A percentile compares a stretch with the other conserved stretches of the same genome.
Conservation (phyloP, 1,140 invertebrate species). For the Zaprionus gabonicus region DNA sequence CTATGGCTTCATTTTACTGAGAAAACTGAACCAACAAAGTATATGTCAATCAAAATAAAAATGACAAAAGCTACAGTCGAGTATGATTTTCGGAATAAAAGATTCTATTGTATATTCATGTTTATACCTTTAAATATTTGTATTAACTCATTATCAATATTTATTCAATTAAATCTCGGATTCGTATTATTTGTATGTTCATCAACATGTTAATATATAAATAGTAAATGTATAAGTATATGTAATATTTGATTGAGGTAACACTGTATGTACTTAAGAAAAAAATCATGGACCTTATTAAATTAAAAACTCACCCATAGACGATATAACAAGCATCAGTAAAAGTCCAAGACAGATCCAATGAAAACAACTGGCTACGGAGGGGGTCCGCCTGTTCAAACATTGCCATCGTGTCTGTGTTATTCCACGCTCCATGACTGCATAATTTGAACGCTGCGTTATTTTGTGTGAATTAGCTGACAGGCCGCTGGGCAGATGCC, state of each 20-base stretch:
- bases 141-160: too few species aligned
- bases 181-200: too few species aligned
- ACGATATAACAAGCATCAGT: constrained; percentile 37
- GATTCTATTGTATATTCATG: too few species aligned
- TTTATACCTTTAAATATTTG: too few species aligned
- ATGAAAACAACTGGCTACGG: constrained; percentile 9
- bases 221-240: too few species aligned
- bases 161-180: too few species aligned
- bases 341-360: constrained; percentile 36
- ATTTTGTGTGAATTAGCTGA: constrained; percentile 54
- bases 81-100: background rate
- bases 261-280: background rate
- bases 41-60: too few species aligned
- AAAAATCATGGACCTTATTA: constrained; percentile 1
- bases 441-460: constrained; percentile 38
- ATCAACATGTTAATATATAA: too few species aligned
- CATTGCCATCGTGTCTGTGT: constrained; percentile 38
- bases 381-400: constrained; percentile 26
- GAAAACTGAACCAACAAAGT: too few species aligned
- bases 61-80: too few species aligned
- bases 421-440: constrained; percentile 20
- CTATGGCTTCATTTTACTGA: too few species aligned
- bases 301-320: constrained; percentile 54
- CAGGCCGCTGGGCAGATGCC: constrained; percentile 45
- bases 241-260: too few species aligned